Evolutionary conservation across 2,113 vertebrate species (phyloP), one percentile per base, ranked within the genome.

Genomic region (Tamias sibiricus): DNA sequence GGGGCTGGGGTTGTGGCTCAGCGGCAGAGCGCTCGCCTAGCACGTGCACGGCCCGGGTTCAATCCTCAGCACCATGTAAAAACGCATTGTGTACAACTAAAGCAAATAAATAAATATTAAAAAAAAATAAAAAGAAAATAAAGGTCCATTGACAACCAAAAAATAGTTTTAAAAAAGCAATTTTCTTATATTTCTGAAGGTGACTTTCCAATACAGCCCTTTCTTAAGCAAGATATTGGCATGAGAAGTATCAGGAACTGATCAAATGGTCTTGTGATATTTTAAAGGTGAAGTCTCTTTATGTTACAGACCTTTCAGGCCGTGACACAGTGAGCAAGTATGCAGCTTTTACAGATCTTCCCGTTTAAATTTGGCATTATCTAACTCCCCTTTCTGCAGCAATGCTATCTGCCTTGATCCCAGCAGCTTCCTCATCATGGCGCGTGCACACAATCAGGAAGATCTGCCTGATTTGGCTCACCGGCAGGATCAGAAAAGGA

Each of bases 321-420:
- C 68, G 88, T 6, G 84, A 74, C 94, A 81, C 52, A 84, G 81
- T 85, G 94, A 88, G 84, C 87, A 86, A 77, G 83, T 71, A 26
- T 19, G 49, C 8, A 49, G 66, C 72, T 87, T 91, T 77, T 76
- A 96, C 87, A 90, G 13, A 19, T 69, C 47, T 83, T 74, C 74
- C 59, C 82, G 47, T 35, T 92, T 92, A 95, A 97, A 87, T 95
- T 92, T 84, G 81, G 90, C 83, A 93, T 76, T 71, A 93, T 77
- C 86, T 69, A 95, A 87, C 93, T 92, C 35, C 85, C 64, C 88
- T 95, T 87, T 95, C 66, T 5, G 4, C 77, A 87, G 75, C 90
- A 49, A 96, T 87, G 92, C 97, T 47, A 69, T 77, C 35, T 90
- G 94, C 69, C 96, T 94, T 92, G 87, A 95, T 96, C 97, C 93